Evolutionary conservation across 2,113 vertebrate species (phyloP).

Genomic region (Leptocoma aspasia): DNA sequence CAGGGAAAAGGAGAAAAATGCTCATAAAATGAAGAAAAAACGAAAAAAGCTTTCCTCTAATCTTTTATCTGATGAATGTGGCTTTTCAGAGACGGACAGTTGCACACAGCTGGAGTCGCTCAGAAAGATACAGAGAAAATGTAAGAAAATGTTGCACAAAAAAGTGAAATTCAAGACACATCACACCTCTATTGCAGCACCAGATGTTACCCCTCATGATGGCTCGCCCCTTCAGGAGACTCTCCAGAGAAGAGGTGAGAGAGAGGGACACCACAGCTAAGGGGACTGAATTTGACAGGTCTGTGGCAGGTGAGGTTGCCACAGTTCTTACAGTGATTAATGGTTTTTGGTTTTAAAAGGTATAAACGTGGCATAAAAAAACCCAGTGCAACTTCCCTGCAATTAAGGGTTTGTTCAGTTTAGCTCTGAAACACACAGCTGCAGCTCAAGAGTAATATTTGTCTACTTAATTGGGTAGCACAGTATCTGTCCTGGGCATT

Average conservation of each 20-base stretch:
- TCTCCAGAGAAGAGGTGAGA: slow-evolving; percentile 30
- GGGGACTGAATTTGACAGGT: not conserved
- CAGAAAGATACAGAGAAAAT: slow-evolving; percentile 50
- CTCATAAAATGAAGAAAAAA: slow-evolving; percentile 43
- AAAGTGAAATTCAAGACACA: slow-evolving; percentile 25
- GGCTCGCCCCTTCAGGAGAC: not conserved
- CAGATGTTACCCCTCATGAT: not conserved
- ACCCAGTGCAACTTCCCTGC: not conserved
- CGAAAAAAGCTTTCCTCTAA: not conserved
- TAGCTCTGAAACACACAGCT: not conserved
- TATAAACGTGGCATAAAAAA: not conserved
- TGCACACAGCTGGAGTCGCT: not conserved
- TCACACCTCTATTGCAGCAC: not conserved
- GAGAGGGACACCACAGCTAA: not conserved
- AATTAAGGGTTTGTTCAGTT: not conserved
- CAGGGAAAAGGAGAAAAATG: slow-evolving; percentile 17
- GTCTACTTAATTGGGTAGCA: not conserved
- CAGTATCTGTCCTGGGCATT: not conserved
- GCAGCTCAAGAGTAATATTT: not conserved
- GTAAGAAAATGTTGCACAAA: slow-evolving; percentile 28
- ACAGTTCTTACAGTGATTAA: not conserved
- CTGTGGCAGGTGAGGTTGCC: not conserved
- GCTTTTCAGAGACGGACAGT: slow-evolving; percentile 10
- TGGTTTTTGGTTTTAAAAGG: not conserved
- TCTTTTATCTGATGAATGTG: slow-evolving; percentile 24